Conservation (phyloP, 2,797 vertebrate species). For the Pangasius macronema region DNA sequence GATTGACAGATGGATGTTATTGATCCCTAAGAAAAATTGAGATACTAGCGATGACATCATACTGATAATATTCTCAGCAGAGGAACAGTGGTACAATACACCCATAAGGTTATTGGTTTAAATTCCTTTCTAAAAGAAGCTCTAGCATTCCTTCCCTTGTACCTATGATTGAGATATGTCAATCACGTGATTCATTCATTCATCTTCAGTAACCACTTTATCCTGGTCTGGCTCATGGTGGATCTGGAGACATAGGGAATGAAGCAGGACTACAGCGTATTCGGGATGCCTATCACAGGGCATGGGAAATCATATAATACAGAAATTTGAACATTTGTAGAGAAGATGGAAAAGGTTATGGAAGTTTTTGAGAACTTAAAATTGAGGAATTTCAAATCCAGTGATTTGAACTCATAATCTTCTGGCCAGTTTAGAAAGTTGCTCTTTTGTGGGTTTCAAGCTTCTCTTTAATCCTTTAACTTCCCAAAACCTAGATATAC, state of each 20-base stretch:
- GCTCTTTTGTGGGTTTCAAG: neutral
- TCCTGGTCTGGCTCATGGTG: neutral
- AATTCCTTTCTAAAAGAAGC: neutral
- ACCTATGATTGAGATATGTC: neutral
- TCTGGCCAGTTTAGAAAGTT: neutral
- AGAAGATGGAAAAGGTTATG: neutral
- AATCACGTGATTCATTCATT: neutral
- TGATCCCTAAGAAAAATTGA: neutral
- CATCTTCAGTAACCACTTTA: neutral
- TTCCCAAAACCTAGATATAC: neutral
- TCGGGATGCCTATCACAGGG: neutral
- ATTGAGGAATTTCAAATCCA: neutral
- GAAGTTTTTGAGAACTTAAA: neutral
- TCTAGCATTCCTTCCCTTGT: neutral
- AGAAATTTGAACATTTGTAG: neutral
- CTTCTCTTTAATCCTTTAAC: neutral
- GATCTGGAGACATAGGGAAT: neutral
- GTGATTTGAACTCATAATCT: neutral
- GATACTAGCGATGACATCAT: neutral
- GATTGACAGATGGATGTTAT: neutral
- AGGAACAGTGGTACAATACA: neutral
- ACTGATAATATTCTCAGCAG: neutral
- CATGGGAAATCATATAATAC: neutral
- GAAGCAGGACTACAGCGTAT: neutral
- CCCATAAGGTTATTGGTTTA: neutral